These are phyloP conservation scores for Agelastica alni DNA, from an alignment of 2,888 invertebrate genomes.

Conservation along the genomic window DNA sequence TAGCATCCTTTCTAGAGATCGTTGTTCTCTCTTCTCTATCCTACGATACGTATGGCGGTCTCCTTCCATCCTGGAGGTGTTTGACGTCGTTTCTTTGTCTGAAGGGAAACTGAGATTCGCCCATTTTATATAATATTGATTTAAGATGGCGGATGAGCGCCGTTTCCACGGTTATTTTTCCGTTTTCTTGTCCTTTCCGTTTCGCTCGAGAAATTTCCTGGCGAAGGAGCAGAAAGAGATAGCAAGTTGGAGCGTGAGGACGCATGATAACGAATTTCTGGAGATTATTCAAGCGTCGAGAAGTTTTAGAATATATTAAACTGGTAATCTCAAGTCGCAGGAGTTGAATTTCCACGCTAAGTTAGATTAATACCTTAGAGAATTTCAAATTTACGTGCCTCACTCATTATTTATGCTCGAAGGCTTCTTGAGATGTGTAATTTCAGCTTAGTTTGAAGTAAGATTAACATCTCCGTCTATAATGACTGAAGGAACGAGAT, in stretches of 20 bases:
- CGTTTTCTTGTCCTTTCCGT: constrained; percentile 29
- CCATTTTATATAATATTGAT: constrained; percentile 59
- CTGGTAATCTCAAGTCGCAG: constrained; percentile 57
- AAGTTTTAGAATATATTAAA: constrained; percentile 60
- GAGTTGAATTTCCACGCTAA: constrained; percentile 59
- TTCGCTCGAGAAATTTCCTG: constrained; percentile 22
- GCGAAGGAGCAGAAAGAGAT: constrained; percentile 21
- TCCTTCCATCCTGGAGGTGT: constrained; percentile 51
- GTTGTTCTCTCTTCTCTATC: constrained; percentile 33
- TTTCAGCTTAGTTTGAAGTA: constrained; percentile 52
- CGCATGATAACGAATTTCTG: constrained; percentile 33
- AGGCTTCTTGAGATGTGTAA: constrained; percentile 57
- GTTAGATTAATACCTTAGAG: constrained; percentile 59
- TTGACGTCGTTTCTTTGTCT: constrained; percentile 52
- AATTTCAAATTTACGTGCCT: constrained; percentile 57
- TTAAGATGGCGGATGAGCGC: constrained; percentile 54
- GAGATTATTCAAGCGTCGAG: constrained; percentile 53
- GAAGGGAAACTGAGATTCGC: constrained; percentile 53
- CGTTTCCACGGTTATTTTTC: constrained; percentile 41
- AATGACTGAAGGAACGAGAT: constrained; percentile 37
- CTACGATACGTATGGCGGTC: constrained; percentile 33
- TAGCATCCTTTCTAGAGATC: constrained; percentile 33
- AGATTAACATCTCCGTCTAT: constrained; percentile 51
- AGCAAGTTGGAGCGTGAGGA: constrained; percentile 24
- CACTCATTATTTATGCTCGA: constrained; percentile 58